Conservation (phyloP, 2,113 vertebrate species). For the Sakesphorus luctuosus region DNA sequence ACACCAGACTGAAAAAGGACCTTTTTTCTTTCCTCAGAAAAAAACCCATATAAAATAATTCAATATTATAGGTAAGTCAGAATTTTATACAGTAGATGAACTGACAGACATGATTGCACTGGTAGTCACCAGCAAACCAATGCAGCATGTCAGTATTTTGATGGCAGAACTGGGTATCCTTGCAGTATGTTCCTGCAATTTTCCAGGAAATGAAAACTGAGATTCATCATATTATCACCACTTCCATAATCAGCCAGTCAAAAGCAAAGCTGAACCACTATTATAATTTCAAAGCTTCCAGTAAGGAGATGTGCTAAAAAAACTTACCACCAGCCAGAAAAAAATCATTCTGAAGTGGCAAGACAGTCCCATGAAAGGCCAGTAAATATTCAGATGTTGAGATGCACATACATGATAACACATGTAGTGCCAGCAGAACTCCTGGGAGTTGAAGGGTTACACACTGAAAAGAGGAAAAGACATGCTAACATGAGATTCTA, state of each 20-base stretch:
- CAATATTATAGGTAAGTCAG: not conserved
- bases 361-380: not conserved
- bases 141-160: not conserved
- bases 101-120: not conserved
- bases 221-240: not conserved
- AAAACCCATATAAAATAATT: not conserved
- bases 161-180: not conserved
- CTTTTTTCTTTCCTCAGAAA: not conserved
- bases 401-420: not conserved
- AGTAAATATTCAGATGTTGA: not conserved
- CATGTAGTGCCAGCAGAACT: not conserved
- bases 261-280: not conserved
- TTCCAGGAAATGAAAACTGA: not conserved
- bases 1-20: not conserved
- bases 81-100: not conserved
- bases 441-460: not conserved
- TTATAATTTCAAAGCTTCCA: not conserved
- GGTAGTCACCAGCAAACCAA: not conserved
- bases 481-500: not conserved
- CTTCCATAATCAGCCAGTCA: not conserved
- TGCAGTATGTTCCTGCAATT: not conserved
- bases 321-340: not conserved
- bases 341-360: not conserved
- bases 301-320: not conserved
- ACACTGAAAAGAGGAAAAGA: not conserved